Base-by-base conservation (phyloP, 2,888 invertebrate species). In the Archips xylosteana region DNA sequence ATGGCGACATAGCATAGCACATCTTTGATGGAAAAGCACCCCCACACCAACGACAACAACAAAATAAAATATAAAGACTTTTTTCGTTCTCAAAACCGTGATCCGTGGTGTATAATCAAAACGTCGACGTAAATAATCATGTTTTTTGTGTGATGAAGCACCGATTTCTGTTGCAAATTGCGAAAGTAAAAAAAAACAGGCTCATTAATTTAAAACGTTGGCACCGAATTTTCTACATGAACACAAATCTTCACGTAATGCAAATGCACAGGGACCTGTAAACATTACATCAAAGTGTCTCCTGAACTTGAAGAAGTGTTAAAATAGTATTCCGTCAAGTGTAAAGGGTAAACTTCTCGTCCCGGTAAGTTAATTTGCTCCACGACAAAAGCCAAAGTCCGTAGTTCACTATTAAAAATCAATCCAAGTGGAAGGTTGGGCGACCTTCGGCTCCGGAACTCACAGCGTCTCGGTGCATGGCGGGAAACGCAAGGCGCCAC, bases 391-490 rank as follows among this genome's bases (percentile, higher is more conserved):
- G 90, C 88, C 85, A 87, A 89, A 92, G 87, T 85, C 86, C 89
- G 84, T 86, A 87, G 89, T 91, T 89, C 88, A 89, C 92, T 92
- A 92, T 92, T 92, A 92, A 92, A 92, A 93, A 93, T 91, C 91
- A 91, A 92, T 92, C 86, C 89, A 84, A 89, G 91, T 88, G 91
- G 88, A 93, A 93, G 90, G 84, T 82, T 82, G 32, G 78, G 62
- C 90, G 89, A 89, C 90, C 89, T 91, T 89, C 88, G 89, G 84
- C 81, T 81, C 81, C 83, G 82, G 80, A 83, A 81, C 85, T 86
- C 82, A 82, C 82, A 87, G 80, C 89, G 90, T 91, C 92, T 92
- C 88, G 86, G 85, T 90, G 92, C 92, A 92, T 89, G 89, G 87
- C 86, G 87, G 90, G 89, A 91, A 84, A 90, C 87, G 89, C 82